These are phyloP conservation scores for Taeniopygia guttata DNA, from an alignment of 2,797 vertebrate species.

Conservation along the genomic window DNA sequence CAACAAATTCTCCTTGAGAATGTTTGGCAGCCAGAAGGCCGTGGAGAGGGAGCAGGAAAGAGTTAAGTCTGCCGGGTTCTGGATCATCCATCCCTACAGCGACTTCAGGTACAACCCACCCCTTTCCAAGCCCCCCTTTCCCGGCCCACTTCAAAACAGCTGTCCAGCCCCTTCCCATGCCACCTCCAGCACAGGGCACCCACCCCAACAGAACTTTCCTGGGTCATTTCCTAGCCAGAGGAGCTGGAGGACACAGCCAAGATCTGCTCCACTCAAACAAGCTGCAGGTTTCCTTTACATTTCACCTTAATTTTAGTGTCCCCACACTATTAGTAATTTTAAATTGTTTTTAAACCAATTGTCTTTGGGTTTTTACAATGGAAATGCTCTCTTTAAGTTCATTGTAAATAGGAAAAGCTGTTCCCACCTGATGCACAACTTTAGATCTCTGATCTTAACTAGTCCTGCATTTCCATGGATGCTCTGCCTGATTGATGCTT, in stretches of 20 bases:
- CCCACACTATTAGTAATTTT: not conserved
- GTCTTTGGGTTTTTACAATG: not conserved
- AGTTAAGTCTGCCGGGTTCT: slow-evolving; percentile 97
- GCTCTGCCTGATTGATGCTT: not conserved
- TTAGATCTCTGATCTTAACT: not conserved
- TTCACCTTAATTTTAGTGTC: not conserved
- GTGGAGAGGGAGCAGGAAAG: slow-evolving; percentile 97
- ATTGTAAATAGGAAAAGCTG: not conserved
- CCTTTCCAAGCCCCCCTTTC: not conserved
- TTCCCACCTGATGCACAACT: slow-evolving; percentile 52
- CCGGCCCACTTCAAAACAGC: not conserved
- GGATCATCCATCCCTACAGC: slow-evolving; percentile 99
- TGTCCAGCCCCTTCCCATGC: not conserved
- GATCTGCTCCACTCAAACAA: not conserved
- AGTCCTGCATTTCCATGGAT: not conserved
- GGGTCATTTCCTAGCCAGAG: not conserved
- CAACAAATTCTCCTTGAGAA: slow-evolving; percentile 99
- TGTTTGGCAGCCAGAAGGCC: slow-evolving; percentile 99
- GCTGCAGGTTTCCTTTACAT: not conserved
- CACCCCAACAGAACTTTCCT: slow-evolving; percentile 16
- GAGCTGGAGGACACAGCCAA: not conserved
- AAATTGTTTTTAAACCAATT: not conserved
- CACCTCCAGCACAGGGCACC: not conserved
- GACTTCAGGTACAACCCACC: slow-evolving; percentile 92
- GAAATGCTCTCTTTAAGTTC: not conserved